phyloP scores from a whole-genome alignment of 2,113 vertebrate genomes.

The Corvus cornix region DNA sequence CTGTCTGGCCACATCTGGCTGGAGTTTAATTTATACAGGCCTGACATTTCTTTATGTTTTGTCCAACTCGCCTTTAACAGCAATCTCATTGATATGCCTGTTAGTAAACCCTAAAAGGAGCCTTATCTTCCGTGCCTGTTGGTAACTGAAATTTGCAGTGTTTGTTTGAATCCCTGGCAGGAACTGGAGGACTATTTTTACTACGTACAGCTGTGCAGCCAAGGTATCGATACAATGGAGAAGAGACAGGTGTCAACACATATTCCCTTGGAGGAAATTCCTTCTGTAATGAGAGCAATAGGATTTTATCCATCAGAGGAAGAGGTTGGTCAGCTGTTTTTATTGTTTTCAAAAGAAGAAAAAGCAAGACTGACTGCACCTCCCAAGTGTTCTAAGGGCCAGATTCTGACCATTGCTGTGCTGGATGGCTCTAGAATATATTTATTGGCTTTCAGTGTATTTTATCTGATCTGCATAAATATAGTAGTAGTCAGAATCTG shows the following conservation, averaged over 20 bases:
- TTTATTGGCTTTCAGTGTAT: not conserved
- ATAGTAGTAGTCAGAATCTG: not conserved
- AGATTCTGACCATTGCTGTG: not conserved
- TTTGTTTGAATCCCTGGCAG: constrained; percentile 66
- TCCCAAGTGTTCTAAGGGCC: not conserved
- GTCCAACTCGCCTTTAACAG: not conserved
- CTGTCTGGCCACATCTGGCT: not conserved
- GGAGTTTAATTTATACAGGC: not conserved
- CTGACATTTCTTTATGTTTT: not conserved
- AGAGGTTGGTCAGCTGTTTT: constrained; percentile 75
- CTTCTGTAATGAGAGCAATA: constrained; percentile 88
- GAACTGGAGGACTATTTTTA: constrained; percentile 94
- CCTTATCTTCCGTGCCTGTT: not conserved
- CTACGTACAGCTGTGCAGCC: constrained; percentile 83
- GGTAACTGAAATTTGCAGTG: not conserved
- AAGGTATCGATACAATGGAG: constrained; percentile 80
- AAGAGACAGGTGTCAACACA: constrained; percentile 75
- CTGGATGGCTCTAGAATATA: not conserved
- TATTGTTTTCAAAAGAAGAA: not conserved
- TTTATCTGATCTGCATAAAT: not conserved
- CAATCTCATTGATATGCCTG: not conserved
- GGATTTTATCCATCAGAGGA: constrained; percentile 90
- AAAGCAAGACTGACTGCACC: not conserved
- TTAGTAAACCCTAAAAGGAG: not conserved
- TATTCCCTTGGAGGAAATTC: constrained; percentile 84